Base-by-base conservation (phyloP, 1,140 invertebrate genomes). In the Drosophila sproati region DNA sequence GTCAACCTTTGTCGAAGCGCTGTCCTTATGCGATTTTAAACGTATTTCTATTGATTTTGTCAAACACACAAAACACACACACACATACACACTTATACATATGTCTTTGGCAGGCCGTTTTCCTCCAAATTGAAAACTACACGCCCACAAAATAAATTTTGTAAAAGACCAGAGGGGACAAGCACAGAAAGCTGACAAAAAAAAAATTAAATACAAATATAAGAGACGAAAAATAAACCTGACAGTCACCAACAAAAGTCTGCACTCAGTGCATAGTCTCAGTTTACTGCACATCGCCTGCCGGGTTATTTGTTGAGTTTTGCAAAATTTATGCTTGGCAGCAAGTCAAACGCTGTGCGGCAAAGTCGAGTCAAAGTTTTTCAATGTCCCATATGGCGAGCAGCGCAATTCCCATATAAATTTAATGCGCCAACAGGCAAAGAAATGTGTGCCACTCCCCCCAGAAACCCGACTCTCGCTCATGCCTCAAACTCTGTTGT, bases 361-460 rank as follows among this genome's bases (percentile, higher is more conserved):
- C 29, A 52, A 70, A 55, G 37, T 68, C 56, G 63, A 70, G 77
- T 56, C 56, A 77, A 69, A 78, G 62, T 55, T 51, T 62, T 75
- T 74, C 68, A 39, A 66, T 69, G 82, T 78, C 70, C 73, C 83
- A 87, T 86, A 86, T 78, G 82, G 78, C 71, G 51, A 64, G 37
- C 52, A 62, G 48, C 66, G 83, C 85, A 89, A 83, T 89, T 88
- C 83, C 80, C 83, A 83, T 88, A 89, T 88, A 88, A 89, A 89
- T 88, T 88, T 89, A 88, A 88, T 88, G 85, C 83, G 77, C 83
- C 83, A 88, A 80, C 85, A 88, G 85, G 83, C 83, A 88, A 89
- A 88, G 77, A 75, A 87, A 88, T 87, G 68, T 86, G 68, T 80
- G 62, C 77, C 32, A 48, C 39, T 48, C 41, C 45, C 35, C 47